A percentile compares a stretch with the other conserved stretches of the same genome.
Evolutionary conservation across 2,888 invertebrate genomes (phyloP).

Genomic region (Tetramorium bicarinatum): DNA sequence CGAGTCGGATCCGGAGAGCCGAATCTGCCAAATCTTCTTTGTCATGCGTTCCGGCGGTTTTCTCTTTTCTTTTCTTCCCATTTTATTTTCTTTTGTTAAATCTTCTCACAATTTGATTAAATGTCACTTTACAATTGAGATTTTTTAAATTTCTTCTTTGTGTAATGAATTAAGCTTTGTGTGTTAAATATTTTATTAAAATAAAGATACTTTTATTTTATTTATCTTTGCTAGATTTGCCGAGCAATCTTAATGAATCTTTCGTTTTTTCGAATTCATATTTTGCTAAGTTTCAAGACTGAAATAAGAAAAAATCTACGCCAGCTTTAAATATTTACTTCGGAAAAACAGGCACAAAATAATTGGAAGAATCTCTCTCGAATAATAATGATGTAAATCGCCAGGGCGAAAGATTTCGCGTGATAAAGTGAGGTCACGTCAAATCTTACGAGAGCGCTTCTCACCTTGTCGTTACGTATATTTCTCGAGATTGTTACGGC

Average conservation of each 20-base stretch:
- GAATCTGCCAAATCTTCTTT: constrained; percentile 81
- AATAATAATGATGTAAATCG: background rate
- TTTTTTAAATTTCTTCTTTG: background rate
- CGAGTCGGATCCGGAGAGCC: constrained; percentile 42
- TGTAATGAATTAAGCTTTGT: background rate
- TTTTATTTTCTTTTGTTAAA: background rate
- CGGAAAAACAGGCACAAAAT: background rate
- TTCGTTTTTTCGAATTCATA: background rate
- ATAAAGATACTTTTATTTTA: background rate
- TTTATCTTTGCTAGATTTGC: background rate
- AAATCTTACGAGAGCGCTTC: background rate
- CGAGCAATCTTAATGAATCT: background rate
- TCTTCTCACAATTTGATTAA: background rate
- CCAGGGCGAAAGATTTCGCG: background rate
- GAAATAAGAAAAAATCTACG: background rate
- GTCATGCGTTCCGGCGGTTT: constrained; percentile 81
- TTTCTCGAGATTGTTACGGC: constrained; percentile 10
- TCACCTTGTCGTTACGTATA: constrained; percentile 3
- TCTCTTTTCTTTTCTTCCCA: background rate
- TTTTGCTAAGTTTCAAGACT: background rate
- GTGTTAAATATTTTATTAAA: constrained; percentile 3
- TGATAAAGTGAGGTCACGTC: background rate
- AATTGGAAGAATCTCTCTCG: background rate
- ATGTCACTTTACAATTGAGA: background rate
- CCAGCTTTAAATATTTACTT: background rate